Conservation (phyloP, 2,888 invertebrate species). For the Bedellia somnulentella region DNA sequence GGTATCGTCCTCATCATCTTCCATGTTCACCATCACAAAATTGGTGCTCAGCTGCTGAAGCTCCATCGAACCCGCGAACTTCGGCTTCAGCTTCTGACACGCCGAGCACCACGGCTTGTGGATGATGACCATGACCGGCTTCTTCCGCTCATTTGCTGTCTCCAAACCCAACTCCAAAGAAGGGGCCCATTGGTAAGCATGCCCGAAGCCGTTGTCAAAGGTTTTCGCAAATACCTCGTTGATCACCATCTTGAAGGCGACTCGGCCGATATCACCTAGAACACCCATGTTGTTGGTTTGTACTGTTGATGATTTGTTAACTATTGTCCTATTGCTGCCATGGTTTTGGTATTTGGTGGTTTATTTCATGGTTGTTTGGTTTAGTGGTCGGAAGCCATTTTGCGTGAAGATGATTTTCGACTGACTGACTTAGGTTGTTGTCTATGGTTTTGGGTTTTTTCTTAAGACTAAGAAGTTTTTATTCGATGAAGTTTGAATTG, state of each 20-base stretch:
- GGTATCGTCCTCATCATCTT: slow-evolving; percentile 53
- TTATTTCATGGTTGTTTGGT: too few species aligned
- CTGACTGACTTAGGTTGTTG: too few species aligned
- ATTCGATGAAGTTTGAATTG: too few species aligned
- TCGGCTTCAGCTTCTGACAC: slow-evolving; percentile 65
- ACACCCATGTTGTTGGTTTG: too few species aligned
- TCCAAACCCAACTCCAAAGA: slow-evolving; percentile 41
- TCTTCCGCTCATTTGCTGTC: slow-evolving; percentile 40
- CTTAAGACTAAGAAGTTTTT: too few species aligned
- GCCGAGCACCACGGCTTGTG: slow-evolving; percentile 70
- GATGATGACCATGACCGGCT: slow-evolving; percentile 67
- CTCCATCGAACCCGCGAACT: slow-evolving; percentile 59
- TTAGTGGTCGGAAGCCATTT: too few species aligned
- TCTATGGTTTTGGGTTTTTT: too few species aligned
- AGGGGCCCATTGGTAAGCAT: slow-evolving; percentile 44
- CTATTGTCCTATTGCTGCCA: slow-evolving; percentile 28
- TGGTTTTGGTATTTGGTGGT: too few species aligned
- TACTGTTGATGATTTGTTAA: too few species aligned
- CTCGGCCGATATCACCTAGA: not conserved
- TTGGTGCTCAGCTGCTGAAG: slow-evolving; percentile 59
- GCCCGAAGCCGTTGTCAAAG: slow-evolving; percentile 44
- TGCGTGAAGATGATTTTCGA: too few species aligned
- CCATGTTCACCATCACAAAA: slow-evolving; percentile 68
- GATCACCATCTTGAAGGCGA: not conserved
- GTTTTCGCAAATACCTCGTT: slow-evolving; percentile 8